These are phyloP conservation scores for Eledona agricola DNA, from an alignment of 2,888 invertebrate genomes.

Conservation along the genomic window DNA sequence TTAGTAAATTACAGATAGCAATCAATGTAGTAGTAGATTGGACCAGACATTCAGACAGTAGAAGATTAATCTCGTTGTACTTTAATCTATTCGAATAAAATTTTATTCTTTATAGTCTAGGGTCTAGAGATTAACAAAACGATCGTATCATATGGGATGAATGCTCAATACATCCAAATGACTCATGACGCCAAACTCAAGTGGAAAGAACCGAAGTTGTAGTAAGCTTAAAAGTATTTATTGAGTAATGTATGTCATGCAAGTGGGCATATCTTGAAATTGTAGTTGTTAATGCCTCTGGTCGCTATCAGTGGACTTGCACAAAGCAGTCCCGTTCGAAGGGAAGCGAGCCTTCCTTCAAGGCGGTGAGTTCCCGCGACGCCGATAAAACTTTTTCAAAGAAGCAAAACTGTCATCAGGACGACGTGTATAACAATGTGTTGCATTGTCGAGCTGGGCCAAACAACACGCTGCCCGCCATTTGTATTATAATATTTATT, in stretches of 20 bases:
- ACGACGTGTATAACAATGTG: conserved; percentile 62
- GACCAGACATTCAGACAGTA: too few relatives aligned
- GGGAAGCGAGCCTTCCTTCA: conserved; percentile 39
- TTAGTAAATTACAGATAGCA: too few relatives aligned
- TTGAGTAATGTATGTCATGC: background rate
- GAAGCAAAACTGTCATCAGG: conserved; percentile 61
- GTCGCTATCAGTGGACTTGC: conserved; percentile 43
- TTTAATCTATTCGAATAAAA: too few relatives aligned
- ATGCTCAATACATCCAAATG: too few relatives aligned
- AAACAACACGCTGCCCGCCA: conserved; percentile 51
- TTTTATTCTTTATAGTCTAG: too few relatives aligned
- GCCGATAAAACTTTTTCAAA: conserved; percentile 62
- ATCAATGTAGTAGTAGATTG: too few relatives aligned
- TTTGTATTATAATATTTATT: conserved; percentile 64
- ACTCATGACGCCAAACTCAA: too few relatives aligned
- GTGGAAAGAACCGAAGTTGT: too few relatives aligned
- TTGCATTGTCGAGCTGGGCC: conserved; percentile 59
- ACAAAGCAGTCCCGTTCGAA: conserved; percentile 44
- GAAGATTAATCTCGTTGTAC: too few relatives aligned
- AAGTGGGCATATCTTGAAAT: background rate
- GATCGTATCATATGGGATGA: too few relatives aligned
- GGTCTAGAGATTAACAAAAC: too few relatives aligned
- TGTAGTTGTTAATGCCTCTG: background rate
- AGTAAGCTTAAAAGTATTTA: too few relatives aligned
- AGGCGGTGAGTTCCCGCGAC: conserved; percentile 52